Conservation (phyloP, 2,113 vertebrate genomes). For the Poeciliopsis retropinna region DNA sequence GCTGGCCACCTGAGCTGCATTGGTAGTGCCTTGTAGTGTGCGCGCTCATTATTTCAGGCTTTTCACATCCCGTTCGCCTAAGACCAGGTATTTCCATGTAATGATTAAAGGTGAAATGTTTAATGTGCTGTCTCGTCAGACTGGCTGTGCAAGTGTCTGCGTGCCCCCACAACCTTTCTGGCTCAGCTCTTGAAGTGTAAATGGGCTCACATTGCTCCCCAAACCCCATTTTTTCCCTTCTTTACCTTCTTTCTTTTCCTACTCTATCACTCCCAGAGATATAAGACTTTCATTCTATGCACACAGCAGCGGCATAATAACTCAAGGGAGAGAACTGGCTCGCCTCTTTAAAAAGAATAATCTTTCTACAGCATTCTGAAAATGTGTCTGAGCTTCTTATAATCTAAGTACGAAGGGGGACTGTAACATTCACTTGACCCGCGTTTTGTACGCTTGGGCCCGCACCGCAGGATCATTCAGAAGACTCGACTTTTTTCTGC, state of each 20-base stretch:
- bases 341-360: conserved; percentile 14
- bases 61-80: conserved; percentile 44
- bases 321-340: conserved; percentile 22
- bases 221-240: conserved; percentile 27
- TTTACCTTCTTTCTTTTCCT: conserved; percentile 27
- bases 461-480: background rate
- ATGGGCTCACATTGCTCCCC: conserved; percentile 66
- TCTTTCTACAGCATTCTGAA: conserved; percentile 9
- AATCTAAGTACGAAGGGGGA: background rate
- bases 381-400: conserved; percentile 17
- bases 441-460: conserved; percentile 4
- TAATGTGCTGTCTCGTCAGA: conserved; percentile 60
- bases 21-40: conserved; percentile 26
- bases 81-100: conserved; percentile 66
- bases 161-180: conserved; percentile 62
- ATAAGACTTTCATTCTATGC: conserved; percentile 48
- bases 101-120: conserved; percentile 76
- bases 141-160: conserved; percentile 55
- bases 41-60: conserved; percentile 66
- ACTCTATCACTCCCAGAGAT: conserved; percentile 60
- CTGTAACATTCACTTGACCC: conserved; percentile 31
- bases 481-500: background rate
- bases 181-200: conserved; percentile 80
- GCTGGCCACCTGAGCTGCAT: conserved; percentile 39
- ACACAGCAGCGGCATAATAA: conserved; percentile 22